A percentile compares a stretch with the other conserved stretches of the same genome.
These are phyloP conservation scores for Sebastes taczanowskii DNA, from an alignment of 2,797 vertebrate genomes.

Conservation along the genomic window DNA sequence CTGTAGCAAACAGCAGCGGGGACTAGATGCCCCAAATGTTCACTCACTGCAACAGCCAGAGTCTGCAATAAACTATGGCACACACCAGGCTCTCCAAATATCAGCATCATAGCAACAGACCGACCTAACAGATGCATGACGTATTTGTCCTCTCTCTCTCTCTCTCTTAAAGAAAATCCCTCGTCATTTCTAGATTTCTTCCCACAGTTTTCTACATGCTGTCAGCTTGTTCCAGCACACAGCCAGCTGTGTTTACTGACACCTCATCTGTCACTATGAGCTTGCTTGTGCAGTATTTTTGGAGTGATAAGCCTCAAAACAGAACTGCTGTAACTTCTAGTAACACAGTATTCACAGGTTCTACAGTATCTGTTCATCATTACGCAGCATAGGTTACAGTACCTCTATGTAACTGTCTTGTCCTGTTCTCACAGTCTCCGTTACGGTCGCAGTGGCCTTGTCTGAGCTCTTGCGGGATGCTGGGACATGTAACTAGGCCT, in stretches of 20 bases:
- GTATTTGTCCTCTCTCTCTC: slow-evolving; percentile 1
- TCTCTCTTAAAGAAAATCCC: not conserved
- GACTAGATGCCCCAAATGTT: slow-evolving; percentile 25
- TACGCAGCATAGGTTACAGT: slow-evolving; percentile 56
- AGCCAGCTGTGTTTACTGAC: slow-evolving; percentile 33
- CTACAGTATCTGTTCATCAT: slow-evolving; percentile 3
- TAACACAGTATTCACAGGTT: slow-evolving; percentile 5
- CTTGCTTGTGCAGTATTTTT: slow-evolving; percentile 23
- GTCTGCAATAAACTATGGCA: slow-evolving; percentile 5
- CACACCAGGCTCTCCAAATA: slow-evolving; percentile 1
- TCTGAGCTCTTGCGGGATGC: slow-evolving; percentile 71
- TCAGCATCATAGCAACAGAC: slow-evolving; percentile 1
- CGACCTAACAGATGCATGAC: not conserved
- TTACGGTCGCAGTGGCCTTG: slow-evolving; percentile 64
- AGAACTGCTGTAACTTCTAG: slow-evolving; percentile 54
- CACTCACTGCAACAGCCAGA: slow-evolving; percentile 26
- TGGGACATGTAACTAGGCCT: slow-evolving; percentile 80
- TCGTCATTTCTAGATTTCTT: slow-evolving; percentile 3
- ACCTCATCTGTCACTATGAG: slow-evolving; percentile 25
- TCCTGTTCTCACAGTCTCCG: slow-evolving; percentile 60
- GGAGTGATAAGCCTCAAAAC: slow-evolving; percentile 4
- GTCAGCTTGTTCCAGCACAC: slow-evolving; percentile 2
- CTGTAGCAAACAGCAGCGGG: slow-evolving; percentile 23
- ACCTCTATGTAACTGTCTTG: slow-evolving; percentile 69
- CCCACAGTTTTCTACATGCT: not conserved